Evolutionary conservation across 2,113 vertebrate species (phyloP).

Genomic region (Laterallus jamaicensis): DNA sequence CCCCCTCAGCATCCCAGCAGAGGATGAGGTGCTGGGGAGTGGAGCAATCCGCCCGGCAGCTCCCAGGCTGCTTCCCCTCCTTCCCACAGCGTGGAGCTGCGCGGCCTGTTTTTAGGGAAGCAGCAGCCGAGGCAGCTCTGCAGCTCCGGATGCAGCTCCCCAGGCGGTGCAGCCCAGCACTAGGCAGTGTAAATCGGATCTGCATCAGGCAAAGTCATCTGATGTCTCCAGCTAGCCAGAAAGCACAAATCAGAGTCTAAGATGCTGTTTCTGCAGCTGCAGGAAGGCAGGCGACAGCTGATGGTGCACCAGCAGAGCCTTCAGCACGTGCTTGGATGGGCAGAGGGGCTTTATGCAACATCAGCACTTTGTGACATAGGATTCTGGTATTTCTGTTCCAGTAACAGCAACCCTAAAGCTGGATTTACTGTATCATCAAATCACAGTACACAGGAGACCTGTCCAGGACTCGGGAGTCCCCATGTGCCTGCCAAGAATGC

Average conservation of each 20-base stretch:
- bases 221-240: not conserved
- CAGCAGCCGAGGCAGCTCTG: not conserved
- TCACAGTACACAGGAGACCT: not conserved
- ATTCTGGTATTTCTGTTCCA: not conserved
- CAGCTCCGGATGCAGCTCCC: not conserved
- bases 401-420: not conserved
- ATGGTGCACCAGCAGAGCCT: not conserved
- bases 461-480: not conserved
- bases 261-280: not conserved
- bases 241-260: not conserved
- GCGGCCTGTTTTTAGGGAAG: not conserved
- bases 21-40: not conserved
- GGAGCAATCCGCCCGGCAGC: rapidly evolving
- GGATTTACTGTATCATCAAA: not conserved
- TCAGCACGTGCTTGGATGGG: rapidly evolving
- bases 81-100: constrained; percentile 53
- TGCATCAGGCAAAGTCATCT: not conserved
- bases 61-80: not conserved
- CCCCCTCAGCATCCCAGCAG: not conserved
- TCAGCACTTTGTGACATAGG: not conserved
- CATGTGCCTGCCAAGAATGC: not conserved
- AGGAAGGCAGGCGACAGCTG: not conserved
- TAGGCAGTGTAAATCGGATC: not conserved
- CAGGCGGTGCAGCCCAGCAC: not conserved
- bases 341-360: not conserved